A percentile compares a stretch with the other conserved stretches of the same genome.
phyloP scores from a whole-genome alignment of 2,888 invertebrate genomes.

The Vannuccia rotundouncinata region DNA sequence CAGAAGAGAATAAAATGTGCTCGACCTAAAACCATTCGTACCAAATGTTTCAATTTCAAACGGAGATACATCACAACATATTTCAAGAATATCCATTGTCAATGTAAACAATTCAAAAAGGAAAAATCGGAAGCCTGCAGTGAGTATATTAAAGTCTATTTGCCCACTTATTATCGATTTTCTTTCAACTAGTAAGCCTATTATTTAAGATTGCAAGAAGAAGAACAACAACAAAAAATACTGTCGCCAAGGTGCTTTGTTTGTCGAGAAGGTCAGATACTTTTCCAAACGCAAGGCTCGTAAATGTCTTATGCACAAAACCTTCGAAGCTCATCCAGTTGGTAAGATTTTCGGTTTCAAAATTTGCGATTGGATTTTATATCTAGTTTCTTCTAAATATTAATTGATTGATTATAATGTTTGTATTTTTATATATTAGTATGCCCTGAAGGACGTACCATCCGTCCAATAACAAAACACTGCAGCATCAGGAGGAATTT shows the following conservation, averaged over 20 bases:
- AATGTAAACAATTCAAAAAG: constrained; percentile 11
- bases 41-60: constrained; percentile 33
- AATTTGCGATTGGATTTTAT: not conserved
- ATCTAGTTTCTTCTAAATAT: not conserved
- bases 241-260: not conserved
- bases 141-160: not conserved
- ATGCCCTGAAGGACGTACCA: constrained; percentile 3
- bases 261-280: not conserved
- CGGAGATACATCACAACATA: constrained; percentile 28
- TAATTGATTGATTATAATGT: too few relatives aligned
- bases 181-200: not conserved
- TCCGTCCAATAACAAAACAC: not conserved
- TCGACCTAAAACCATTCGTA: not conserved
- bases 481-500: constrained; percentile 13
- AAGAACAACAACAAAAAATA: not conserved
- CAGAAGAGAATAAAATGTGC: constrained; percentile 30
- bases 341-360: not conserved
- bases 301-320: not conserved
- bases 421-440: not conserved
- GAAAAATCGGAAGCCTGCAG: constrained; percentile 4
- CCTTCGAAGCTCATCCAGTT: not conserved
- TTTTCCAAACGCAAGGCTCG: not conserved
- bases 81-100: constrained; percentile 28
- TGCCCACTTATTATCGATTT: not conserved
- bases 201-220: constrained; percentile 29